phyloP scores from a whole-genome alignment of 2,797 vertebrate genomes.

The Pogonophryne albipinna region DNA sequence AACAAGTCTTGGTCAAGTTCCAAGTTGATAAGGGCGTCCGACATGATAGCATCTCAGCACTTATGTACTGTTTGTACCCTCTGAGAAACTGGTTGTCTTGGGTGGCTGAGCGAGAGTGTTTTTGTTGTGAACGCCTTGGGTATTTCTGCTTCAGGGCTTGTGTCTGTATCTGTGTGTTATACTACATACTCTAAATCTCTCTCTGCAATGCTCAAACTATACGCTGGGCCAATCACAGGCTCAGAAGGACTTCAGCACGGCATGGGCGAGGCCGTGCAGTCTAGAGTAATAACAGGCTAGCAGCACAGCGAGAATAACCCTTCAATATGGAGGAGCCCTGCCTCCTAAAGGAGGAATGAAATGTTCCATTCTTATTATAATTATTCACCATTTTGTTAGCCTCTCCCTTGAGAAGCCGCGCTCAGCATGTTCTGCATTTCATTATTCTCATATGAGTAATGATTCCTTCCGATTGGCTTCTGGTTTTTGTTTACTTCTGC shows the following conservation, averaged over 20 bases:
- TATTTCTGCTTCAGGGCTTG: neutral
- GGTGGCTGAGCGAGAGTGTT: neutral
- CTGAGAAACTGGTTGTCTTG: slow-evolving; percentile 6
- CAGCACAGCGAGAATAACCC: slow-evolving; percentile 40
- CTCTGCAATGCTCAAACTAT: slow-evolving; percentile 27
- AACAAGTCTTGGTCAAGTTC: slow-evolving; percentile 29
- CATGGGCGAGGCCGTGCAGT: slow-evolving; percentile 52
- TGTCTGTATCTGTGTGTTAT: slow-evolving; percentile 46
- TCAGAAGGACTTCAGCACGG: neutral
- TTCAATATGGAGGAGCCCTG: slow-evolving; percentile 19
- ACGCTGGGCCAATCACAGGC: slow-evolving; percentile 27
- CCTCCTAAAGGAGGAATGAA: slow-evolving; percentile 28
- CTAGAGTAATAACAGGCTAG: slow-evolving; percentile 56
- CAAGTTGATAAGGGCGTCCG: slow-evolving; percentile 12
- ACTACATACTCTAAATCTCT: slow-evolving; percentile 45
- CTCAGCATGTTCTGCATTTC: slow-evolving; percentile 33
- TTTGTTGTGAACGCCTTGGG: neutral
- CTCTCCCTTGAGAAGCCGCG: slow-evolving; percentile 22
- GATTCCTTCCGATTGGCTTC: slow-evolving; percentile 26
- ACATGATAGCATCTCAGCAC: slow-evolving; percentile 22
- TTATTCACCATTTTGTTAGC: slow-evolving; percentile 36
- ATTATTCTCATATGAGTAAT: slow-evolving; percentile 32
- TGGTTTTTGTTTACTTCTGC: slow-evolving; percentile 41
- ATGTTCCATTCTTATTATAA: slow-evolving; percentile 43
- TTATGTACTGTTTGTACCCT: slow-evolving; percentile 9